phyloP scores from a whole-genome alignment of 2,797 vertebrate species.

The Sciurus carolinensis region DNA sequence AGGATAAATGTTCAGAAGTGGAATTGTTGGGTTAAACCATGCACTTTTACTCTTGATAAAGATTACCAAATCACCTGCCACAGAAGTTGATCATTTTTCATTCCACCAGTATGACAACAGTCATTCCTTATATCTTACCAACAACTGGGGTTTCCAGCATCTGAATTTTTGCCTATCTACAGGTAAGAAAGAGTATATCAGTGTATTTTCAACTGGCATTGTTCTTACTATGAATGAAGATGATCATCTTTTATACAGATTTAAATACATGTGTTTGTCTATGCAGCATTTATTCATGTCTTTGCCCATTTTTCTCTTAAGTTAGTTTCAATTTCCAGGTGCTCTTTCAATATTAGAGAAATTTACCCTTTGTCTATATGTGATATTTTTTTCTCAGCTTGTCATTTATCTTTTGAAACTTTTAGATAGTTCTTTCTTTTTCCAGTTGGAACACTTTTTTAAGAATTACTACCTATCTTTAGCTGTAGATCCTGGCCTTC shows the following conservation, averaged over 20 bases:
- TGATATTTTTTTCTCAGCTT: background rate
- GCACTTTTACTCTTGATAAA: slow-evolving; percentile 1
- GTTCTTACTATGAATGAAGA: slow-evolving; percentile 36
- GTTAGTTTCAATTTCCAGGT: background rate
- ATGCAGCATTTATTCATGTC: background rate
- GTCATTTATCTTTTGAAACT: slow-evolving; percentile 7
- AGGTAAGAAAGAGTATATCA: slow-evolving; percentile 1
- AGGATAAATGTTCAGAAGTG: background rate
- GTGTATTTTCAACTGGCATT: slow-evolving; percentile 69
- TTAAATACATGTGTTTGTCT: slow-evolving; percentile 57
- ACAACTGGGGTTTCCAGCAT: background rate
- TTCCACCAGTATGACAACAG: slow-evolving; percentile 7
- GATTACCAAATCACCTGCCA: background rate
- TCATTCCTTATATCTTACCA: background rate
- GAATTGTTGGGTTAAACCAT: background rate
- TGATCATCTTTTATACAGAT: slow-evolving; percentile 22
- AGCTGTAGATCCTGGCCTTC: slow-evolving; percentile 78
- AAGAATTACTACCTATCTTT: slow-evolving; percentile 78
- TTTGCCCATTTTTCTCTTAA: slow-evolving; percentile 13
- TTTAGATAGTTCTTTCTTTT: background rate
- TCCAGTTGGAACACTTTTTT: background rate
- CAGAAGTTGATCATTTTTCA: background rate
- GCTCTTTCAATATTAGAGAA: background rate
- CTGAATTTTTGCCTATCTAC: background rate
- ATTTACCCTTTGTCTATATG: slow-evolving; percentile 43